Evolutionary conservation across 2,113 vertebrate species (phyloP).

Genomic region (Macrotus californicus): DNA sequence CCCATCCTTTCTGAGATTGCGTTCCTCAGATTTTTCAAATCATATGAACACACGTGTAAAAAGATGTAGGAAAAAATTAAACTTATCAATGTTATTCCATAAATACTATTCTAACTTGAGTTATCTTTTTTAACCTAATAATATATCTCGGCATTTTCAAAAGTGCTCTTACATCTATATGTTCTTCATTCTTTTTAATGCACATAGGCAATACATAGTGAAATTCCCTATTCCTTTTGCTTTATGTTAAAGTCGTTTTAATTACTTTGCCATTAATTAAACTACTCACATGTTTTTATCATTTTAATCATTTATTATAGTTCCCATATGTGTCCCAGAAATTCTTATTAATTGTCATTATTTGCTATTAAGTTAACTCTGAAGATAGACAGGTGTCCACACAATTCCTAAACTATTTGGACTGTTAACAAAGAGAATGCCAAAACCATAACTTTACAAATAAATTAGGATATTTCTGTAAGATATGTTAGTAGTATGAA

Average conservation of each 20-base stretch:
- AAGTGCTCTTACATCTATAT: not conserved
- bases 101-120: not conserved
- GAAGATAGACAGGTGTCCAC: not conserved
- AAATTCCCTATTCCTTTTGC: not conserved
- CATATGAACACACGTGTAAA: not conserved
- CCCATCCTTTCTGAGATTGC: fast-evolving
- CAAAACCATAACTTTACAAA: not conserved
- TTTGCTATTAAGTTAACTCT: not conserved
- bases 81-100: not conserved
- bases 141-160: not conserved
- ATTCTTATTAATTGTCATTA: not conserved
- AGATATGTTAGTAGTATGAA: not conserved
- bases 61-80: not conserved
- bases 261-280: not conserved
- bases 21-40: not conserved
- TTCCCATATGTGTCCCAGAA: not conserved
- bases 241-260: not conserved
- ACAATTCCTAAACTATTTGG: not conserved
- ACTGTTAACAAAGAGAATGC: not conserved
- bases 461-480: not conserved
- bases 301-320: not conserved
- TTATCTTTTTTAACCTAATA: not conserved
- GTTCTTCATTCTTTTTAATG: not conserved
- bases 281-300: not conserved
- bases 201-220: not conserved